Base-by-base conservation (phyloP, 2,888 invertebrate genomes). In the Hirtodrosophila cameraria region DNA sequence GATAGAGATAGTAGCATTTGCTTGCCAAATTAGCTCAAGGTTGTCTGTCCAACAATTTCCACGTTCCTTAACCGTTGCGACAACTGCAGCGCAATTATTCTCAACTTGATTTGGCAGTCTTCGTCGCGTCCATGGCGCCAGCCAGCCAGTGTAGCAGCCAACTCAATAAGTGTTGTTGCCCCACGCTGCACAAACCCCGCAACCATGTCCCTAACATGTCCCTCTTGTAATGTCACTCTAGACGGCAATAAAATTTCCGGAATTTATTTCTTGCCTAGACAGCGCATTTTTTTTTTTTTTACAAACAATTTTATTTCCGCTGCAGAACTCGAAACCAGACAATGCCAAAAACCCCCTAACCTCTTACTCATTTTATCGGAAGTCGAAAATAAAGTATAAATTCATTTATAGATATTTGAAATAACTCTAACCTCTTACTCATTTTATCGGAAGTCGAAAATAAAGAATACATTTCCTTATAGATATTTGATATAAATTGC, bases 11-110 rank as follows among this genome's bases (percentile, higher is more conserved):
- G 31, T 49, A 9, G 31, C 38, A 36, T 43, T 50, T 41, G 50
- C 33, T 78, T 60, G 75, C 85, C 85, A 85, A 82, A 82, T 82
- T 82, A 87, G 82, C 82, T 87, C 82, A 82, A 87, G 82, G 82
- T 87, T 82, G 86, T 78, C 74, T 78, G 61, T 69, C 45, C 53
- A 65, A 59, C 63, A 36, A 75, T 72, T 58, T 71, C 49, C 74
- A 64, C 59, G 57, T 58, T 72, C 28, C 55, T 41, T 57, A 54
- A 31, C 20, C 58, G 48, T 43, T 70, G 76, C 70, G 82, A 74
- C 80, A 84, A 85, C 74, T 86, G 87, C 82, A 87, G 66, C 82
- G 87, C 87, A 72, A 81, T 87, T 83, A 78, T 67, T 78, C 46
- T 60, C 60, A 38, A 61, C 83, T 76, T 68, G 55, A 75, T 78